These are phyloP conservation scores for Hirtodrosophila alboralis DNA, from an alignment of 2,888 invertebrate genomes.

Conservation along the genomic window DNA sequence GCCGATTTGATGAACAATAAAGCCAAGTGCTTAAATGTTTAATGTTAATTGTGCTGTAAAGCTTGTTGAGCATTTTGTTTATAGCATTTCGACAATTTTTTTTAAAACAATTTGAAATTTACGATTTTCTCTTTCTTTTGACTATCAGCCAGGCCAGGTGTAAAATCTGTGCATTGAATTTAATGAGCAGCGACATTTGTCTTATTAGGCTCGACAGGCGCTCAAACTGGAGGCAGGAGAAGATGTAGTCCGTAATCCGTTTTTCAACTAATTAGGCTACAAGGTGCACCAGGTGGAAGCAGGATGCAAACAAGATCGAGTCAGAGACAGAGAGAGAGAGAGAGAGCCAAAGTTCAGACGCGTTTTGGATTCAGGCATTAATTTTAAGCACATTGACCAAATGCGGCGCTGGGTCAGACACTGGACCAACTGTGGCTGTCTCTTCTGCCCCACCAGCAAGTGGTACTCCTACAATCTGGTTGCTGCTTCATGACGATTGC, in stretches of 20 bases:
- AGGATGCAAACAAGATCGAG: slow-evolving; percentile 14
- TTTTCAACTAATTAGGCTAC: slow-evolving; percentile 73
- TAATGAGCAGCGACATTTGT: slow-evolving; percentile 63
- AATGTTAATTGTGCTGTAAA: slow-evolving; percentile 49
- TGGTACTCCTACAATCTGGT: slow-evolving; percentile 19
- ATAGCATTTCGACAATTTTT: slow-evolving; percentile 31
- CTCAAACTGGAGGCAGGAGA: neutral
- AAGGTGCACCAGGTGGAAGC: slow-evolving; percentile 33
- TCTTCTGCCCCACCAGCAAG: slow-evolving; percentile 3
- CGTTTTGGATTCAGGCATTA: slow-evolving; percentile 65
- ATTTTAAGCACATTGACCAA: slow-evolving; percentile 72
- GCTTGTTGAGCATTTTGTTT: slow-evolving; percentile 60
- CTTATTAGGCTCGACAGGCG: slow-evolving; percentile 40
- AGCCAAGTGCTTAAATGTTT: slow-evolving; percentile 54
- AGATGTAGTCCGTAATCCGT: slow-evolving; percentile 59
- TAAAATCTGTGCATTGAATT: slow-evolving; percentile 27
- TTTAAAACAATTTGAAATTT: slow-evolving; percentile 17
- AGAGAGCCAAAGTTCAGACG: slow-evolving; percentile 67
- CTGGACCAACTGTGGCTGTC: slow-evolving; percentile 23
- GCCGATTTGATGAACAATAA: slow-evolving; percentile 52
- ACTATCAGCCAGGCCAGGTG: slow-evolving; percentile 37
- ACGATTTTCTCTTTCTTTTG: slow-evolving; percentile 3
- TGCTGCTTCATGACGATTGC: slow-evolving; percentile 61
- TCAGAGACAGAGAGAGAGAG: slow-evolving; percentile 37
- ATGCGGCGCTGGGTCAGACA: slow-evolving; percentile 66